Base-by-base conservation (phyloP, 2,888 invertebrate species). In the Synergus gifuensis region DNA sequence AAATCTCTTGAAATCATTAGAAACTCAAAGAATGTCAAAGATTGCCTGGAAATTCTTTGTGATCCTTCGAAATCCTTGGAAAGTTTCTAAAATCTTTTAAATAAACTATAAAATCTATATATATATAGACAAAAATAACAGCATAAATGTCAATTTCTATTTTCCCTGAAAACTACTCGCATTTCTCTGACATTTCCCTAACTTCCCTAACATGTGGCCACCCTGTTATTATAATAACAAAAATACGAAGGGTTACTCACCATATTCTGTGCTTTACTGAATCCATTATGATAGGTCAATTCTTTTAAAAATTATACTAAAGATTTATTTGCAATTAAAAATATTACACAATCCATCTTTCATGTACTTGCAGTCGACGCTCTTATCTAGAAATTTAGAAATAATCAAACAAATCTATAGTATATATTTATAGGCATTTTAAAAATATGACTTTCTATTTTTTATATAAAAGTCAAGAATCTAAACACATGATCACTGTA, bases 211-310 rank as follows among this genome's bases (percentile, higher is more conserved):
- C 22, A 28, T 28, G 22, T 28, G 2, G 22, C 22, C 22, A 28
- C 22, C 22, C 22, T 28, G 22, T 28, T 67, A 11, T 28, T 67
- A 11, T 44, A n/a, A 18, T n/a, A 18, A 62, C 1, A 28, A n/a
- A 49, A 12, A 73, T 28, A 28, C 1, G 22, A 28, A 28, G 4
- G 12, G 8, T 76, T 49, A 78, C 78, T 69, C 76, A 80, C 82
- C 82, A 82, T 69, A 82, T 81, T 78, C 66, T 82, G 63, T 80
- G 79, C 62, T 80, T 81, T 42, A 76, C 42, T 46, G 9, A 44
- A 46, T 79, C 76, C 82, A 82, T 82, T n/a, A 2, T 66, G 11
- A n/a, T 9, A 66, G 11, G 3, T 4, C 22, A 60, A 60, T 12
- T 11, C 1, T 11, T 8, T 12, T 12, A 60, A 2, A 12, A 9